Evolutionary conservation across 2,797 vertebrate genomes (phyloP), one percentile per base, ranked within the genome.

Genomic region (Acipenser ruthenus): DNA sequence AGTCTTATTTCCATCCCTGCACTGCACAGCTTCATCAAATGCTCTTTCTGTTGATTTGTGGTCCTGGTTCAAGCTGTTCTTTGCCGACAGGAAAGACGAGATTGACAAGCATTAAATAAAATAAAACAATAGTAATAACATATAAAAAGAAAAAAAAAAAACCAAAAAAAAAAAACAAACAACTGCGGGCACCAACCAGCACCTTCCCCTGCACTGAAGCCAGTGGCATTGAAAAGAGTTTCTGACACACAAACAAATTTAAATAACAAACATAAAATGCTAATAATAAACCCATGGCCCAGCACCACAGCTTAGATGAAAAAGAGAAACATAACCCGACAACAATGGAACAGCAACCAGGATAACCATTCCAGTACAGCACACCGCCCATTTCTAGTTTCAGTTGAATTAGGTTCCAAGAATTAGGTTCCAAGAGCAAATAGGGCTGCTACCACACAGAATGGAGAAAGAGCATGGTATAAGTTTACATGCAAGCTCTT

Each of bases 291-390:
- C 79, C 75, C 72, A 72, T 23, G 76, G 63, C 62, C 80, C 79
- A 87, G 89, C 74, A 81, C 81, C 72, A 82, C 76, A 82, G 75
- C 75, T 79, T 73, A 65, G 64, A 71, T 58, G 74, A 52, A 66
- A 66, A 4, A 62, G 11, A 2, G 7, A 50, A 23, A 67, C 67
- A 70, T 62, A 68, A 76, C 62, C 65, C 66, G 68, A 49, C 56
- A 12, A 68, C 65, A 64, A 51, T 64, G 63, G 67, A 63, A 58
- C 60, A 63, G 68, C 62, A 58, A 53, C 67, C 49, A 55, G 50
- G 60, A 67, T 67, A 67, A 65, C 73, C 80, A 73, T 74, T 79
- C 77, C 78, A 72, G 68, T 62, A 75, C 67, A 62, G 65, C 65
- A 50, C 53, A 13, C n/a, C 10, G 1, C 6, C 10, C 37, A 4